phyloP scores from a whole-genome alignment of 2,113 vertebrate genomes.

The Lophotis ruficrista region DNA sequence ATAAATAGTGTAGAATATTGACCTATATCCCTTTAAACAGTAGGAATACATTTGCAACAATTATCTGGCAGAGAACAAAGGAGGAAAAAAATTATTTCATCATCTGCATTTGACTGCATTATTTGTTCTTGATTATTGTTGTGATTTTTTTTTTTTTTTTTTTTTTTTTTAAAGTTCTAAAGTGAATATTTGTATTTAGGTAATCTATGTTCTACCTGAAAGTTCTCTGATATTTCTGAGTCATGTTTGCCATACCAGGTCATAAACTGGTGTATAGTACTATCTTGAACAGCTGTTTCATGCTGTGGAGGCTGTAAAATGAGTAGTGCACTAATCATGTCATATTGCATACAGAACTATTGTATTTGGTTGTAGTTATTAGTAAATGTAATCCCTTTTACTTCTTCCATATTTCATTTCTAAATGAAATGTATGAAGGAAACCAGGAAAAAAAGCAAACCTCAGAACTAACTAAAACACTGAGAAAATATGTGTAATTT shows the following conservation, averaged over 20 bases:
- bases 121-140: neutral
- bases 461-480: neutral
- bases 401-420: neutral
- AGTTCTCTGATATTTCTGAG: neutral
- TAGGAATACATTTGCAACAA: neutral
- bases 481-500: neutral
- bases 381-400: neutral
- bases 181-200: neutral
- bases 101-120: neutral
- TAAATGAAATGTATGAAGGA: neutral
- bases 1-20: neutral
- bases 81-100: neutral
- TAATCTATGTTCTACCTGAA: neutral
- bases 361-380: neutral
- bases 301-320: neutral
- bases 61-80: neutral
- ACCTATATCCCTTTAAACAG: neutral
- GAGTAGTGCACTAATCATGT: accelerated
- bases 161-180: neutral
- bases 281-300: neutral
- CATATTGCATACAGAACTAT: neutral
- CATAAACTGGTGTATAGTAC: neutral
- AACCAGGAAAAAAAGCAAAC: accelerated
- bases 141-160: neutral
- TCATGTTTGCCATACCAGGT: neutral